Conservation (phyloP, 2,888 invertebrate genomes). For the Melieria omissa region DNA sequence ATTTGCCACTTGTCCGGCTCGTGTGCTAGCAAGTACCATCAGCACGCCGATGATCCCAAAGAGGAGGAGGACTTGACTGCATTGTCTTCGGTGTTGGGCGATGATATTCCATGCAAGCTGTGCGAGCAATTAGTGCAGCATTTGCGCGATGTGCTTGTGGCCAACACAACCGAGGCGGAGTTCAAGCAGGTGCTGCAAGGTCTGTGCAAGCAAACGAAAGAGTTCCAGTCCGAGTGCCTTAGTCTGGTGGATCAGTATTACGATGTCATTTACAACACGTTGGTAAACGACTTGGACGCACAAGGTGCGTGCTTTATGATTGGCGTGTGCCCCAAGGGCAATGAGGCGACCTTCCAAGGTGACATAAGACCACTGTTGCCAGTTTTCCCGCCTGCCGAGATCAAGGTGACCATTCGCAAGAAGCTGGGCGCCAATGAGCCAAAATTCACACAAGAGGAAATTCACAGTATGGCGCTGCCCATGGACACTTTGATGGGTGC, state of each 20-base stretch:
- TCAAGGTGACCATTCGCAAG: conserved; percentile 58
- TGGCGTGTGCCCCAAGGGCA: conserved; percentile 66
- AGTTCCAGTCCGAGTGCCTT: conserved; percentile 80
- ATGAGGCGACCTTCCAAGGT: conserved; percentile 35
- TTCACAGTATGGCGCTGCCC: conserved; percentile 68
- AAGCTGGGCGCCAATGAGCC: conserved; percentile 60
- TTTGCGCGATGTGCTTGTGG: conserved; percentile 80
- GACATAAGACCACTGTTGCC: conserved; percentile 75
- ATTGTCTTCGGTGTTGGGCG: conserved; percentile 62
- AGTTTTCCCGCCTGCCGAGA: conserved; percentile 66
- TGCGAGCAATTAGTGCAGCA: conserved; percentile 86
- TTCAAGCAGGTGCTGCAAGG: conserved; percentile 82
- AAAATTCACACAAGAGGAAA: conserved; percentile 58
- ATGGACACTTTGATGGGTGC: conserved; percentile 68
- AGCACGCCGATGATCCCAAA: conserved; percentile 71
- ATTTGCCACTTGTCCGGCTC: conserved; percentile 83
- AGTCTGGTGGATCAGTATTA: conserved; percentile 84
- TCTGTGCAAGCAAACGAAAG: conserved; percentile 82
- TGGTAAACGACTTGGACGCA: conserved; percentile 77
- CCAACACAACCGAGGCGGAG: conserved; percentile 86
- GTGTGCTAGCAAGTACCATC: conserved; percentile 74
- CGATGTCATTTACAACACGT: conserved; percentile 75
- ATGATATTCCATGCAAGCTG: conserved; percentile 83
- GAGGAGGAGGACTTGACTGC: conserved; percentile 71
- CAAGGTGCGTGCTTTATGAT: conserved; percentile 77